Evolutionary conservation across 2,888 invertebrate species (phyloP).

Genomic region (Machimus atricapillus): DNA sequence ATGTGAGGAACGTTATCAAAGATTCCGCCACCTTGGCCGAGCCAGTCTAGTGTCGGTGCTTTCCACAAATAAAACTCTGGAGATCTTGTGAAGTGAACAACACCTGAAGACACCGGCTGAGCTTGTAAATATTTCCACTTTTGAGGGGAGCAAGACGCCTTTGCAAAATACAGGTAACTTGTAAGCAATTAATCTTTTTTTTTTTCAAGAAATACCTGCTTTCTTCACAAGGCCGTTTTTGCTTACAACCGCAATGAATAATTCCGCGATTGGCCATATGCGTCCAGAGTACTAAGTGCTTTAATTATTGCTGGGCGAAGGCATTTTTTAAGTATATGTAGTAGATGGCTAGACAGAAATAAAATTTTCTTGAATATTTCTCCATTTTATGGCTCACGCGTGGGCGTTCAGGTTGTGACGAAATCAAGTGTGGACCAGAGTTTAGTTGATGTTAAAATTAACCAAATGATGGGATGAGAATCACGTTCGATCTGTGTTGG

Average conservation of each 20-base stretch:
- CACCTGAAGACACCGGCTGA: neutral
- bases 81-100: neutral
- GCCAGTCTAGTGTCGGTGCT: conserved; percentile 16
- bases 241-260: neutral
- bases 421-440: neutral
- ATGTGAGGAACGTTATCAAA: neutral
- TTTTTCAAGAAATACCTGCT: neutral
- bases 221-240: neutral
- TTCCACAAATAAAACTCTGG: conserved; percentile 20
- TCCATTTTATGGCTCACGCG: neutral
- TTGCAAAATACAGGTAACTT: conserved; percentile 1
- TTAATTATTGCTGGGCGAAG: neutral
- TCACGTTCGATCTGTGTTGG: neutral
- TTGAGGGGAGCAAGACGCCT: neutral
- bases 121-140: neutral
- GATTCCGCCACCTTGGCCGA: neutral
- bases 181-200: neutral
- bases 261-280: neutral
- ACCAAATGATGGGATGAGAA: neutral
- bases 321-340: neutral
- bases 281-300: neutral
- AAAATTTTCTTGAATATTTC: neutral
- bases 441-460: conserved; percentile 18
- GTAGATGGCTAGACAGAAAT: neutral
- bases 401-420: neutral